Evolutionary conservation across 2,888 invertebrate species (phyloP).

Genomic region (Apamea sordens): DNA sequence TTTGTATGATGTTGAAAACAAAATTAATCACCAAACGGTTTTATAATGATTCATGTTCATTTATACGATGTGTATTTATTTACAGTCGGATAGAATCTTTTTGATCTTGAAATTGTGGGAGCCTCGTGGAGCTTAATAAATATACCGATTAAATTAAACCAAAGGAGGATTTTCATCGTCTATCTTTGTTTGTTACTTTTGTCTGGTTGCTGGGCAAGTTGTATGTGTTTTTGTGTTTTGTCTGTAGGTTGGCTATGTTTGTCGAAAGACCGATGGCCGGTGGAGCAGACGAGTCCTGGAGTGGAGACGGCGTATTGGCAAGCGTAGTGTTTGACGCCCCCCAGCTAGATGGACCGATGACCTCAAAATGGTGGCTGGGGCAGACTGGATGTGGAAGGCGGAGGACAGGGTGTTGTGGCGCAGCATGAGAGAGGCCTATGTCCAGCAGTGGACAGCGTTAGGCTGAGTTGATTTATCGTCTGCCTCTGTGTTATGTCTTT

Average conservation of each 20-base stretch:
- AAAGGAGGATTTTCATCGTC: background rate
- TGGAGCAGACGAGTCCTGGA: no score
- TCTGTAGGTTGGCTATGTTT: no score
- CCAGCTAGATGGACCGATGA: background rate
- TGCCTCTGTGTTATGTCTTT: background rate
- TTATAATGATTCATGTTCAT: background rate
- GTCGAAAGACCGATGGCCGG: background rate
- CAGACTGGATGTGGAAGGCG: background rate
- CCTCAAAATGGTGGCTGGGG: background rate
- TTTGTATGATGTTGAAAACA: background rate
- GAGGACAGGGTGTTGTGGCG: background rate
- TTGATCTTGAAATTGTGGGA: background rate
- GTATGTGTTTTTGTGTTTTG: no score
- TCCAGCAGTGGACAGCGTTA: background rate
- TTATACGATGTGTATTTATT: background rate
- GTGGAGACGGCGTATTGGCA: no score
- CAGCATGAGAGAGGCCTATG: background rate
- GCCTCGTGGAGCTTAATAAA: no score
- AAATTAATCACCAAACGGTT: slow-evolving; percentile 8
- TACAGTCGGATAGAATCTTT: background rate
- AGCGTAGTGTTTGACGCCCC: no score
- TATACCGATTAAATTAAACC: background rate
- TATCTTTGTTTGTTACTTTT: background rate
- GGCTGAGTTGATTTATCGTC: background rate
- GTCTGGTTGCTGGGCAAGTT: background rate